Conservation (phyloP, 2,113 vertebrate species). For the Gasterosteus nipponicus region DNA sequence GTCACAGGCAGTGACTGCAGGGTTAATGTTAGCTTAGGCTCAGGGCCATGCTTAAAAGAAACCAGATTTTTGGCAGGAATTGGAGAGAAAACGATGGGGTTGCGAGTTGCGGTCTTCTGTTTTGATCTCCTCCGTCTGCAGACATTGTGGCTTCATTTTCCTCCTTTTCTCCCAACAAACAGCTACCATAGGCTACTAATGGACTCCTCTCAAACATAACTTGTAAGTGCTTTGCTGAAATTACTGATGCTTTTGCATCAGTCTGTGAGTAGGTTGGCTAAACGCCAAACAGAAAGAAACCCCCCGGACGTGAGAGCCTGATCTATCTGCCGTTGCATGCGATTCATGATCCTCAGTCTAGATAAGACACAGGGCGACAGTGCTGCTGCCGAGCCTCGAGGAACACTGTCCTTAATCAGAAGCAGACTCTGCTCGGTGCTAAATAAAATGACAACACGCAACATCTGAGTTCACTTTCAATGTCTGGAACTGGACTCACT, state of each 20-base stretch:
- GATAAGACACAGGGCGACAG: slow-evolving; percentile 33
- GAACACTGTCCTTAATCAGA: slow-evolving; percentile 29
- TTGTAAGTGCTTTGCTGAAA: background rate
- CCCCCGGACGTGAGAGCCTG: slow-evolving; percentile 16
- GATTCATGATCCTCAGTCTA: slow-evolving; percentile 50
- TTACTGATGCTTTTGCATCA: slow-evolving; percentile 3
- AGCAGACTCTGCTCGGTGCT: slow-evolving; percentile 24
- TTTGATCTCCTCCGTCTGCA: background rate
- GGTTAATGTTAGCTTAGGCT: background rate
- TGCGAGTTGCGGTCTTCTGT: background rate
- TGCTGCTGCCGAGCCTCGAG: slow-evolving; percentile 15
- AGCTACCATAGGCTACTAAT: background rate
- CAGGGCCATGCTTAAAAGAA: background rate
- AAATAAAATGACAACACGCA: slow-evolving; percentile 6
- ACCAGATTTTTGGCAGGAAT: background rate
- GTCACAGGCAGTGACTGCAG: background rate
- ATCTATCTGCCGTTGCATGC: slow-evolving; percentile 18
- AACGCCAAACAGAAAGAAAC: background rate
- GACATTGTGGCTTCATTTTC: background rate
- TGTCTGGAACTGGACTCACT: slow-evolving; percentile 9
- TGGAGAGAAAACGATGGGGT: background rate
- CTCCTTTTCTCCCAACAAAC: background rate
- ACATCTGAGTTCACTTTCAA: slow-evolving; percentile 2
- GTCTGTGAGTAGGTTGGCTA: background rate
- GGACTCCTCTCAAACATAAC: background rate